Percentiles rank a stretch among this genome's conserved stretches.
Conservation (phyloP, 2,797 vertebrate genomes). For the Meriones psammophilus region DNA sequence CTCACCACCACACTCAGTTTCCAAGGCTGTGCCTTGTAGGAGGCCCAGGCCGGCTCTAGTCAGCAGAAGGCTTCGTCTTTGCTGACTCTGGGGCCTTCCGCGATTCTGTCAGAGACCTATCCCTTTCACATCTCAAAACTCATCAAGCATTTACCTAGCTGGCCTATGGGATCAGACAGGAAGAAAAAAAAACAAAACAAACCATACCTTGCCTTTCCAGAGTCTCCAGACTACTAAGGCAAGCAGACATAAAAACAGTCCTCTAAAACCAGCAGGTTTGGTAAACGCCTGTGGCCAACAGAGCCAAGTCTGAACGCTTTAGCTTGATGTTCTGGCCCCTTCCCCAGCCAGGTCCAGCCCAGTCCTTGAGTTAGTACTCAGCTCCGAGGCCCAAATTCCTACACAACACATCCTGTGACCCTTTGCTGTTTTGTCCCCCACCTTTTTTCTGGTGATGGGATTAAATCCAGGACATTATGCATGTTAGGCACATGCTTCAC, state of each 20-base stretch:
- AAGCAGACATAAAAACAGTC: neutral
- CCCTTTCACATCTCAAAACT: slow-evolving; percentile 23
- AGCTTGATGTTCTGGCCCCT: neutral
- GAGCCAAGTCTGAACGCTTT: neutral
- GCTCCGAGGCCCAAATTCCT: neutral
- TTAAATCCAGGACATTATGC: neutral
- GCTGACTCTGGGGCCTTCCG: neutral
- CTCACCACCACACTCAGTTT: neutral
- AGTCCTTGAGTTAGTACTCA: neutral
- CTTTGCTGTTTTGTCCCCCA: neutral
- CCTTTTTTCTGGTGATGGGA: neutral
- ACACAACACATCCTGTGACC: neutral
- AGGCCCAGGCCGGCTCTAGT: neutral
- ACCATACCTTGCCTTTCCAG: slow-evolving; percentile 1
- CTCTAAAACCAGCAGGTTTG: neutral
- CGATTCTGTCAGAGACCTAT: slow-evolving; percentile 27
- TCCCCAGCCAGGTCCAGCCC: neutral
- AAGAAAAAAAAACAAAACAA: neutral
- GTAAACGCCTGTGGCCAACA: neutral
- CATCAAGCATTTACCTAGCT: slow-evolving; percentile 19
- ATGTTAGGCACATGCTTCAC: neutral
- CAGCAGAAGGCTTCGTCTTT: slow-evolving; percentile 22
- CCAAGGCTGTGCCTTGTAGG: slow-evolving; percentile 17
- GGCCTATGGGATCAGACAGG: neutral
- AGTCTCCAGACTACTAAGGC: neutral